A percentile compares a stretch with the other conserved stretches of the same genome.
These are phyloP conservation scores for Neoscelio sp. DNA, from an alignment of 2,888 invertebrate genomes.

Conservation along the genomic window DNA sequence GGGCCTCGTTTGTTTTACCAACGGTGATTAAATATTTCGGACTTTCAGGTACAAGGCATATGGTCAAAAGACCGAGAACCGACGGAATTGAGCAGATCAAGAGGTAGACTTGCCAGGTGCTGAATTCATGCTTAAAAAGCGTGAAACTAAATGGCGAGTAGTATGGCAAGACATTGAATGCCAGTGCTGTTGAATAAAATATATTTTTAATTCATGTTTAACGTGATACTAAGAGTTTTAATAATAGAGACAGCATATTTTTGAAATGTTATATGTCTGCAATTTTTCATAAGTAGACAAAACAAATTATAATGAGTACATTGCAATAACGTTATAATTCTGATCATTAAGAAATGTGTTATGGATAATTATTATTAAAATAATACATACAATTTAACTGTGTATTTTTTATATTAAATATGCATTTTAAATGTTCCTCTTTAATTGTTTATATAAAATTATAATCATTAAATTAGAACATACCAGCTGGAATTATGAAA, in stretches of 20 bases:
- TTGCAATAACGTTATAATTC: too few relatives aligned
- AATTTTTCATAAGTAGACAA: too few relatives aligned
- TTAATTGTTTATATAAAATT: constrained; percentile 9
- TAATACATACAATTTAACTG: too few relatives aligned
- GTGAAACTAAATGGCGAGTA: constrained; percentile 74
- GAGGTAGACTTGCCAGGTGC: constrained; percentile 84
- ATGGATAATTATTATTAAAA: too few relatives aligned
- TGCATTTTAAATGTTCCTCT: background rate
- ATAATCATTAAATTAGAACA: constrained; percentile 27
- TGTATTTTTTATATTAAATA: background rate
- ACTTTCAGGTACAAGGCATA: constrained; percentile 89
- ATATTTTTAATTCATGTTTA: constrained; percentile 27
- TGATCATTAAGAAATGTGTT: too few relatives aligned
- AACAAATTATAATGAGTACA: too few relatives aligned
- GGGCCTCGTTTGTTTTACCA: constrained; percentile 87
- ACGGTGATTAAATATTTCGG: constrained; percentile 90
- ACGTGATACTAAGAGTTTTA: constrained; percentile 1
- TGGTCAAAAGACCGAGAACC: constrained; percentile 86
- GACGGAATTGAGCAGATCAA: constrained; percentile 86
- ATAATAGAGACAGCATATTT: constrained; percentile 9
- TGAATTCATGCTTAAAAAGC: constrained; percentile 75
- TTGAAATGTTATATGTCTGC: too few relatives aligned
- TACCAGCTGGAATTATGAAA: constrained; percentile 86
- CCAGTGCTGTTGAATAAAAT: constrained; percentile 79
- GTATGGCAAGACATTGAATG: constrained; percentile 82